Base-by-base conservation (phyloP, 2,888 invertebrate species). In the Sussaba pulchella region DNA sequence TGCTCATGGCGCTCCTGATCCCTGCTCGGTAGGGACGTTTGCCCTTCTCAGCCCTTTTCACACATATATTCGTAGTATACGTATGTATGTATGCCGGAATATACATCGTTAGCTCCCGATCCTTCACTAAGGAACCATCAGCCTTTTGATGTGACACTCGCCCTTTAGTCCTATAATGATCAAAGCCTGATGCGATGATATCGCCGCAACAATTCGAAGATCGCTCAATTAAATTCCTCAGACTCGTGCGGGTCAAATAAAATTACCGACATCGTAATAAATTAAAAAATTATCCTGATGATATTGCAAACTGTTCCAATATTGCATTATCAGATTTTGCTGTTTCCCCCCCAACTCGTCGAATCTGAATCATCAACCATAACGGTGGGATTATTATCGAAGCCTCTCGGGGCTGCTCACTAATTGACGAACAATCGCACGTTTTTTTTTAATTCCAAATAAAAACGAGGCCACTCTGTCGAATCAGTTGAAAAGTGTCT, bases 11-110 rank as follows among this genome's bases (percentile, higher is more conserved):
- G 21, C 9, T 26, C 2, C 36, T 45, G 52, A 19, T 31, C 41
- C 74, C 75, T 69, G 50, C 67, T 59, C 74, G 66, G 57, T n/a
- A 71, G 75, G 70, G 73, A 71, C 76, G 76, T 73, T 77, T 82
- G 79, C 79, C 79, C 79, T 76, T 72, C 43, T 36, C 76, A 70
- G 75, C 70, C 74, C 64, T 69, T 36, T 14, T 21, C n/a, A n/a
- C 54, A 8, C 36, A 50, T 41, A 36, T 26, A 67, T 17, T 8
- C n/a, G 6, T 31, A n/a, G 4, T 31, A 31, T 31, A 31, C 6
- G 6, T 31, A 31, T 31, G 6, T 31, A 31, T 31, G 6, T 31
- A 31, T 31, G 26, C 19, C 21, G 19, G 8, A 9, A 12, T 9
- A 8, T 36, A 57, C 57, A 57, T 31, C 45, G 19, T 24, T 31